Evolutionary conservation across 2,797 vertebrate genomes (phyloP).

Genomic region (Falco cherrug): DNA sequence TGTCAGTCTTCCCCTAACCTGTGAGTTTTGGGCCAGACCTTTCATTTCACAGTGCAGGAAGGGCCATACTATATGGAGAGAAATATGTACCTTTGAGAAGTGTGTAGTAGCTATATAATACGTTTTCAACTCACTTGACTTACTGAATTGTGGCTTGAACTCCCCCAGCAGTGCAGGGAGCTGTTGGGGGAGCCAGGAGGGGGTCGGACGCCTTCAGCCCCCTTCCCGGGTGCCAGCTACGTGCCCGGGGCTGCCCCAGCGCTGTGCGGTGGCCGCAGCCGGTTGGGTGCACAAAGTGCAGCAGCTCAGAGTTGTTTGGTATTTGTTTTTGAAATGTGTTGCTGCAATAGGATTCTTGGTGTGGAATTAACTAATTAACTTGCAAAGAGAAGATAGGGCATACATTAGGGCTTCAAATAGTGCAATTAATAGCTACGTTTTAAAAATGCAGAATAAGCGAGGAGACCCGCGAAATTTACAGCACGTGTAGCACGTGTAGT

Average conservation of each 20-base stretch:
- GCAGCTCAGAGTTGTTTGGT: not conserved
- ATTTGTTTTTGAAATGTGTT: accelerated
- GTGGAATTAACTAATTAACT: not conserved
- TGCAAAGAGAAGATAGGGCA: accelerated
- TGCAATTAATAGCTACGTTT: not conserved
- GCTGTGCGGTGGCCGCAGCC: not conserved
- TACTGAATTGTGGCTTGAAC: not conserved
- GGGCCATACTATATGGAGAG: not conserved
- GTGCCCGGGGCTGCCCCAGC: not conserved
- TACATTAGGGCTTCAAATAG: not conserved
- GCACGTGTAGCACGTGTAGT: not conserved
- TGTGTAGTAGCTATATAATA: not conserved
- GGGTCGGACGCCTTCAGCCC: not conserved
- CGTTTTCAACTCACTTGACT: not conserved
- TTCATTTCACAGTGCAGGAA: not conserved
- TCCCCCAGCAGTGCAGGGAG: not conserved
- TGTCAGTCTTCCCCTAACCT: not conserved
- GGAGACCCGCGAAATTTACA: not conserved
- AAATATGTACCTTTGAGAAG: not conserved
- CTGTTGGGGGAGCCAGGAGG: not conserved
- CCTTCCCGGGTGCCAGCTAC: not conserved
- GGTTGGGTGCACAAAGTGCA: not conserved
- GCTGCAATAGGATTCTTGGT: not conserved
- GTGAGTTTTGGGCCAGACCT: not conserved
- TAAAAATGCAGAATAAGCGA: not conserved